Conservation (phyloP, 1,140 invertebrate species). For the Tetragnatha versicolor region DNA sequence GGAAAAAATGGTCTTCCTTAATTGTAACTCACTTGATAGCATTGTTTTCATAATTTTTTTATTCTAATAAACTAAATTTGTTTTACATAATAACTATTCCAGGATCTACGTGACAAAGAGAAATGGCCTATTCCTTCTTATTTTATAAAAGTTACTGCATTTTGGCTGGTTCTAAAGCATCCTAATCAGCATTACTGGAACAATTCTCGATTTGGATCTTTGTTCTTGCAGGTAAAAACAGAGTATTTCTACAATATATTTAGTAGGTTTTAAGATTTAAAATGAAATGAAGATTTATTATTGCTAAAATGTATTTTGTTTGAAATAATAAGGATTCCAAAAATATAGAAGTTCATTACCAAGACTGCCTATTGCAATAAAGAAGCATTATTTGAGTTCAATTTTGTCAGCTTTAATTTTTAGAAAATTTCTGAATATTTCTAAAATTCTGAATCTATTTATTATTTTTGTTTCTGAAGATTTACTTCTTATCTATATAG, state of each 20-base stretch:
- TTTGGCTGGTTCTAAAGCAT: slow-evolving; percentile 12
- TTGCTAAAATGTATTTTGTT: background rate
- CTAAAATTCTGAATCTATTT: no score
- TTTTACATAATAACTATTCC: background rate
- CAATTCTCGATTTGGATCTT: background rate
- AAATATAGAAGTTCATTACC: background rate
- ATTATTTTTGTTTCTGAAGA: no score
- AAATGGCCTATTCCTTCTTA: slow-evolving; percentile 27
- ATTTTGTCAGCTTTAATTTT: no score
- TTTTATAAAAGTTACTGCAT: slow-evolving; percentile 22
- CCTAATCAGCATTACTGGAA: background rate
- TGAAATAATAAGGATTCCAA: background rate
- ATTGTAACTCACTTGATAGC: background rate
- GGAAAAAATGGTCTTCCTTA: no score
- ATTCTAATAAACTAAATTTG: background rate
- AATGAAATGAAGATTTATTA: no score
- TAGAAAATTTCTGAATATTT: no score
- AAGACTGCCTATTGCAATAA: no score
- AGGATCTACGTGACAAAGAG: slow-evolving; percentile 27
- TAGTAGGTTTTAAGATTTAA: no score
- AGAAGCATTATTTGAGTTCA: no score
- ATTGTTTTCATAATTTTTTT: background rate
- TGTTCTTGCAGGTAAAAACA: slow-evolving; percentile 1
- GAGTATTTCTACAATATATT: background rate
- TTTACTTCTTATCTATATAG: no score